A percentile compares a stretch with the other conserved stretches of the same genome.
Conservation (phyloP, 2,797 vertebrate genomes). For the Hippopotamyrus pictus region DNA sequence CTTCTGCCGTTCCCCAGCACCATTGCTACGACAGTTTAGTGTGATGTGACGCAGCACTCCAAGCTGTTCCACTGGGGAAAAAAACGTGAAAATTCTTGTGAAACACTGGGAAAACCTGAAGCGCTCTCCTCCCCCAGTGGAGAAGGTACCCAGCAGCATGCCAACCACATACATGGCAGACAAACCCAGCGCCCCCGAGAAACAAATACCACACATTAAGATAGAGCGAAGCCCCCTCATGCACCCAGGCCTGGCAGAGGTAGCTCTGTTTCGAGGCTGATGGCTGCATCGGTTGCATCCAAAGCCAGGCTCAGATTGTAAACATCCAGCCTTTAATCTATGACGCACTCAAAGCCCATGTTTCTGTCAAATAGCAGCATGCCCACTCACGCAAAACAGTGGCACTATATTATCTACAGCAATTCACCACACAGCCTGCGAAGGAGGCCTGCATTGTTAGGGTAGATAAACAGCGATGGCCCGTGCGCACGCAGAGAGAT, state of each 20-base stretch:
- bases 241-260: background rate
- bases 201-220: background rate
- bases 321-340: constrained; percentile 3
- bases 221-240: background rate
- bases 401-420: background rate
- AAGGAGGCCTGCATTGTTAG: background rate
- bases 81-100: background rate
- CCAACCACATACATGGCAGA: background rate
- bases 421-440: background rate
- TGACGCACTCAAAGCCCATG: background rate
- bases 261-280: background rate
- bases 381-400: background rate
- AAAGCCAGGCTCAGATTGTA: background rate
- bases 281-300: background rate
- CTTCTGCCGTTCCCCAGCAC: background rate
- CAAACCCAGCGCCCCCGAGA: background rate
- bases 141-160: background rate
- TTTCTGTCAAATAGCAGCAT: background rate
- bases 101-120: background rate
- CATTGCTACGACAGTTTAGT: background rate
- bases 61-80: background rate
- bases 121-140: background rate
- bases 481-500: background rate
- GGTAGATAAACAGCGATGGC: background rate
- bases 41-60: background rate